phyloP scores from a whole-genome alignment of 1,140 invertebrate species.

The Drosophila ironensis region DNA sequence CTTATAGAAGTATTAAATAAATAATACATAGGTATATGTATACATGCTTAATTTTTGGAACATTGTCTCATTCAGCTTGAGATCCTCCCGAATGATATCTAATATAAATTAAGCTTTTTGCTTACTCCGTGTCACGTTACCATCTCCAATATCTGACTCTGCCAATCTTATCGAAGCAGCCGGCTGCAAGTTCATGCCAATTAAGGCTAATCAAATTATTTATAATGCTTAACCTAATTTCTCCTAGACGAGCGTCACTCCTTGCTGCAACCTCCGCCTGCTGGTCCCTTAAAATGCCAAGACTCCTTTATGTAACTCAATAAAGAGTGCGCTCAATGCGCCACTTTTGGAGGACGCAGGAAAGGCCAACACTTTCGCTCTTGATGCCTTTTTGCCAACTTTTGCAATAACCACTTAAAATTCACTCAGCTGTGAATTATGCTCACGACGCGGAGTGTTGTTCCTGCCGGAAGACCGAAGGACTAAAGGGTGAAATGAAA shows the following conservation, averaged over 20 bases:
- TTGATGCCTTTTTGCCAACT: slow-evolving; percentile 62
- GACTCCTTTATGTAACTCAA: slow-evolving; percentile 57
- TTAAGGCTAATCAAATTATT: slow-evolving; percentile 79
- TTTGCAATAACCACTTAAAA: slow-evolving; percentile 81
- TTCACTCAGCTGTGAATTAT: slow-evolving; percentile 80
- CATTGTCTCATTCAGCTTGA: no score
- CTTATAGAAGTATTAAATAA: slow-evolving; percentile 6
- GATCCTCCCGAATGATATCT: not conserved
- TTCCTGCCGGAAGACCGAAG: slow-evolving; percentile 47
- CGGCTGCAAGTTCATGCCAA: slow-evolving; percentile 68
- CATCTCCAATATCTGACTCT: slow-evolving; percentile 5
- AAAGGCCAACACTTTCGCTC: slow-evolving; percentile 67
- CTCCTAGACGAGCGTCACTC: slow-evolving; percentile 49
- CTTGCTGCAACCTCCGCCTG: not conserved
- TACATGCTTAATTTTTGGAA: no score
- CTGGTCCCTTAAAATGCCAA: not conserved
- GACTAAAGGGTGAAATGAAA: not conserved
- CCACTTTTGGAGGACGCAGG: slow-evolving; percentile 5
- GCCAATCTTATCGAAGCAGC: slow-evolving; percentile 14
- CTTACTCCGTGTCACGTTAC: not conserved
- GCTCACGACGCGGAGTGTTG: slow-evolving; percentile 70
- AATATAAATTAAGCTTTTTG: no score
- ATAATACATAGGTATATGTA: no score
- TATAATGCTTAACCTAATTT: slow-evolving; percentile 80
- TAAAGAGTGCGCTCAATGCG: slow-evolving; percentile 66